Base-by-base conservation (phyloP, 2,888 invertebrate species). In the Machimus atricapillus region DNA sequence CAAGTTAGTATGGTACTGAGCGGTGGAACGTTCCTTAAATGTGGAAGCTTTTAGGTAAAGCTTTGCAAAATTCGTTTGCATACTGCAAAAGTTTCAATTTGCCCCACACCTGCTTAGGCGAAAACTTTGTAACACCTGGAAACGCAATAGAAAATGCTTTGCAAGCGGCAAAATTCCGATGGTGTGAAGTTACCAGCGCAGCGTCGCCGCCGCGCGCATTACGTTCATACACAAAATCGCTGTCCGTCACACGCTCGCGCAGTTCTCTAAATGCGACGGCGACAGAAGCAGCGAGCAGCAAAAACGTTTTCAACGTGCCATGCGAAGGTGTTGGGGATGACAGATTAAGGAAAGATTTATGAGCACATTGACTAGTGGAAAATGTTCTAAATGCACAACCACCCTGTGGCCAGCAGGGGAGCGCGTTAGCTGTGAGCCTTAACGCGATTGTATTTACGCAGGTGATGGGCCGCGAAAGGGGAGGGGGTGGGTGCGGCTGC, bases 351-450 rank as follows among this genome's bases (percentile, higher is more conserved):
- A 52, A 40, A 34, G 86, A 86, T 86, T 86, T 86, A 77, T 23
- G 40, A 85, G 85, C 85, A 73, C 73, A 73, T 73, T 56, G 77
- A 86, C 86, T 86, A 77, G 77, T 40, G 58, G 77, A 77, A 86
- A 86, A 77, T 77, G 43, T 37, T 40, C 77, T 86, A 56, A 77
- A 86, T 86, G 77, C 46, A 31, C 86, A 56, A 23, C 74, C 40
- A 56, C 56, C 74, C 40, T 73, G 27, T 74, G 52, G 74, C 19
- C 16, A 43, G 85, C 52, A 16, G 81, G 31, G 37, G 14, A 14
- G 83, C 4, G 79, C 14, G 52, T 2, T 16, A 79, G 14, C 27
- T 56, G 56, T n/a, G 56, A 81, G 52, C 27, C 27, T 31, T 81
- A 56, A 56, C 34, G 46, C 31, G 56, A 56, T 81, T n/a, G 40